Evolutionary conservation across 2,797 vertebrate species (phyloP), one percentile per base, ranked within the genome.

Genomic region (Mus spretus): DNA sequence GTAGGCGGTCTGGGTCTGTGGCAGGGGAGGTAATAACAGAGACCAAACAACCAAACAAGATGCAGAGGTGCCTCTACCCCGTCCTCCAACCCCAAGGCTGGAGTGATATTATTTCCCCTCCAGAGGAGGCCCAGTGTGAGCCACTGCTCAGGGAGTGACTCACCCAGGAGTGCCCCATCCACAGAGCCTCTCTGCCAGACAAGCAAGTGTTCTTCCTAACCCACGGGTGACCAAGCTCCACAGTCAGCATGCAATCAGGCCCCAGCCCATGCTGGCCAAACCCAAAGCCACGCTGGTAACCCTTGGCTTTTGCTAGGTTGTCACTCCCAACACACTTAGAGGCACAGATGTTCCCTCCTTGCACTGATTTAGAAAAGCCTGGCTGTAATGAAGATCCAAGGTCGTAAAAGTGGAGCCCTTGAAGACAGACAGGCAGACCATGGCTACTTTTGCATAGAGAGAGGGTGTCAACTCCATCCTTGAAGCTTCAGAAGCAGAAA

Each of bases 221-320:
- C 81, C 53, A 44, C 12, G 0, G 63, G 67, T 13, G 13, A 61
- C 74, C 26, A 11, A 28, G 28, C 53, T 53, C 9, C 1, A 40
- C 0, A 0, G 81, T 55, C 12, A 44, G 44, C 90, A 34, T 0
- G 0, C 3, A 19, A 20, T 31, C 1, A 24, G 61, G 70, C 17
- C 34, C 63, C 31, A n/a, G 40, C 12, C 44, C 2, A 1, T 9
- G 28, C 59, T 28, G 40, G 44, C 87, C 15, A 24, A n/a, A 70
- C 40, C 19, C 2, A 1, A 50, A 9, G 70, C 11, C 61, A 53
- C 20, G 10, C 31, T 77, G 37, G 26, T 75, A 17, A 0, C 5
- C 12, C 6, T 3, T 2, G 9, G 55, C 9, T 47, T 55, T 55
- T 53, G 44, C 87, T 26, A 34, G 55, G 55, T 11, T 11, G 1